These are phyloP conservation scores for Anticlea derivata DNA, from an alignment of 2,888 invertebrate species.

Conservation along the genomic window DNA sequence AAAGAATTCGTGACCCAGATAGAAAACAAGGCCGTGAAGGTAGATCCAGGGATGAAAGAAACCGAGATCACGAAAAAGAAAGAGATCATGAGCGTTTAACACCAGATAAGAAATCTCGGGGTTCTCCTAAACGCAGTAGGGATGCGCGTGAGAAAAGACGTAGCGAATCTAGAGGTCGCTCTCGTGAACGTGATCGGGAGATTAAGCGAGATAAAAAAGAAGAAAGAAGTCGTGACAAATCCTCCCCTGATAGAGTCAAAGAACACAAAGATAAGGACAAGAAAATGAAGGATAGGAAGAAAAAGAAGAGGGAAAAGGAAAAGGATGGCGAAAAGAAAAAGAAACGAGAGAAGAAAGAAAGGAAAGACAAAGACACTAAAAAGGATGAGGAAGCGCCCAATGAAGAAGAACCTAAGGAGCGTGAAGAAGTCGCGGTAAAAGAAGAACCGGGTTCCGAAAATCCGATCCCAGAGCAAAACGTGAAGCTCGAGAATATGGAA, in stretches of 20 bases:
- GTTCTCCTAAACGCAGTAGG: conserved; percentile 67
- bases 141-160: conserved; percentile 71
- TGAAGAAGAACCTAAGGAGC: conserved; percentile 36
- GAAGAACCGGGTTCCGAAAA: conserved; percentile 17
- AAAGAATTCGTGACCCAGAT: conserved; percentile 53
- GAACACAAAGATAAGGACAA: conserved; percentile 85
- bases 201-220: conserved; percentile 81
- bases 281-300: conserved; percentile 78
- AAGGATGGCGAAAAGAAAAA: conserved; percentile 79
- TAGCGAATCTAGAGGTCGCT: conserved; percentile 74
- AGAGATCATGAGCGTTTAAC: conserved; percentile 70
- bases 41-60: conserved; percentile 51
- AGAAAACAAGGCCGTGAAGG: conserved; percentile 53
- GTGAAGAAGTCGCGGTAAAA: conserved; percentile 33
- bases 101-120: conserved; percentile 67
- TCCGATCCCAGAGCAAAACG: conserved; percentile 30
- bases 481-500: conserved; percentile 34
- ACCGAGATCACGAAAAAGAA: conserved; percentile 71
- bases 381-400: conserved; percentile 50
- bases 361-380: conserved; percentile 76
- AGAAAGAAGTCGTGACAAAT: conserved; percentile 69
- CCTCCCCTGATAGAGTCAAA: conserved; percentile 73
- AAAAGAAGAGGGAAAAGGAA: conserved; percentile 80
- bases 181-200: conserved; percentile 81
- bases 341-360: conserved; percentile 79